Evolutionary conservation across 2,797 vertebrate genomes (phyloP), one percentile per base, ranked within the genome.

Genomic region (Chiroxiphia lanceolata): DNA sequence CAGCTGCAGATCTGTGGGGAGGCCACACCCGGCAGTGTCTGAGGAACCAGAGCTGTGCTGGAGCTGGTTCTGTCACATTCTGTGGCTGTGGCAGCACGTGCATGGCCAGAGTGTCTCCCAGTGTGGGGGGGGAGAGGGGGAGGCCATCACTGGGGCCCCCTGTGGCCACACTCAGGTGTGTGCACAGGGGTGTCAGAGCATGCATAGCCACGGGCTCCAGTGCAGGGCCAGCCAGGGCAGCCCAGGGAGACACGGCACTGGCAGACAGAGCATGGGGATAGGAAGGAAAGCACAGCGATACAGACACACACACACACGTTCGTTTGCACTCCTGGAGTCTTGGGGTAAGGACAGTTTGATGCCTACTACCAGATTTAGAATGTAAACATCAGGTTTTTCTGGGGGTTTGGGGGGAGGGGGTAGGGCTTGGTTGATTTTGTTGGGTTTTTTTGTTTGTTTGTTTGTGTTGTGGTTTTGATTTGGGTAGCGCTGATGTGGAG

Each of bases 281-380:
- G 65, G 23, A 63, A 25, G 60, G 76, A 60, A 94, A 95, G 93
- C 94, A 95, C 94, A 87, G 85, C 20, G 45, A 40, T 33, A 45
- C 2, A 22, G 8, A 40, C 45, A 84, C 42, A 56, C 45, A 84
- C 47, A 56, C 38, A 29, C 10, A 10, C 4, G 5, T 53, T 67
- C 10, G 64, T 95, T 95, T 95, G 94, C 94, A 95, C 92, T 95
- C 85, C 57, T 34, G 72, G 75, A 87, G 88, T 59, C 83, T 67
- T 56, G 87, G 86, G 67, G 83, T 63, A 44, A 74, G 90, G 88
- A 86, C 51, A 44, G 45, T 63, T 83, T 8, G 17, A 67, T 94
- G 88, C 92, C 69, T 92, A 56, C 57, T 29, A 68, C 69, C 80
- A 82, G 72, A 93, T 78, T 67, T 75, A 54, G 90, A 96, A 95